Evolutionary conservation across 2,888 invertebrate species (phyloP).

Genomic region (Tenodera sinensis): DNA sequence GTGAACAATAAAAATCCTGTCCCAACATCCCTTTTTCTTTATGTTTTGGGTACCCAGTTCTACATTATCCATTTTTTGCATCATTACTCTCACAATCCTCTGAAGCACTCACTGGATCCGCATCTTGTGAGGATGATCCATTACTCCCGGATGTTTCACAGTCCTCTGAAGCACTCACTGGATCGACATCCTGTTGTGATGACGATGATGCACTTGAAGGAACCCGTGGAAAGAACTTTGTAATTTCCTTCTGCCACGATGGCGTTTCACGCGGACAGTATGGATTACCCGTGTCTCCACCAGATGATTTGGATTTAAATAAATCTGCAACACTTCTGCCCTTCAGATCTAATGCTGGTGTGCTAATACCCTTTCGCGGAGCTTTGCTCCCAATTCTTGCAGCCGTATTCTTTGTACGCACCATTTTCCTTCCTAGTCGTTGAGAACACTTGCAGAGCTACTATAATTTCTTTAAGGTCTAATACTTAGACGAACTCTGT

Average conservation of each 20-base stretch:
- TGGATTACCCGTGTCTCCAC: neutral
- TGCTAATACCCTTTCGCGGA: neutral
- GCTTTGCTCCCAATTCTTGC: neutral
- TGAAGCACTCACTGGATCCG: neutral
- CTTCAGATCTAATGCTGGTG: neutral
- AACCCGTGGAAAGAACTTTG: neutral
- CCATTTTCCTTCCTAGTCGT: neutral
- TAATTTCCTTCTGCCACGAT: constrained; percentile 1
- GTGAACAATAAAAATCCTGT: too few species aligned
- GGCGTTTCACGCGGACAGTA: constrained; percentile 7
- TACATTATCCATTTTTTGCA: too few species aligned
- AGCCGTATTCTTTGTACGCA: neutral
- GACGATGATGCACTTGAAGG: neutral
- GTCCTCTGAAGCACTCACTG: neutral
- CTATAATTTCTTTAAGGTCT: too few species aligned
- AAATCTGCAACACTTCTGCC: neutral
- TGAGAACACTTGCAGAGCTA: too few species aligned
- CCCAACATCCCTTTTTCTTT: too few species aligned
- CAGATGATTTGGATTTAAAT: neutral
- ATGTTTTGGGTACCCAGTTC: too few species aligned
- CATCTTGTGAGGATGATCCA: neutral
- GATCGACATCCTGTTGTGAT: neutral
- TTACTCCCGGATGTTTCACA: too few species aligned
- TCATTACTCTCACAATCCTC: neutral
- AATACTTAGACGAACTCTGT: too few species aligned